Base-by-base conservation (phyloP, 2,113 vertebrate genomes). In the Siniperca chuatsi region DNA sequence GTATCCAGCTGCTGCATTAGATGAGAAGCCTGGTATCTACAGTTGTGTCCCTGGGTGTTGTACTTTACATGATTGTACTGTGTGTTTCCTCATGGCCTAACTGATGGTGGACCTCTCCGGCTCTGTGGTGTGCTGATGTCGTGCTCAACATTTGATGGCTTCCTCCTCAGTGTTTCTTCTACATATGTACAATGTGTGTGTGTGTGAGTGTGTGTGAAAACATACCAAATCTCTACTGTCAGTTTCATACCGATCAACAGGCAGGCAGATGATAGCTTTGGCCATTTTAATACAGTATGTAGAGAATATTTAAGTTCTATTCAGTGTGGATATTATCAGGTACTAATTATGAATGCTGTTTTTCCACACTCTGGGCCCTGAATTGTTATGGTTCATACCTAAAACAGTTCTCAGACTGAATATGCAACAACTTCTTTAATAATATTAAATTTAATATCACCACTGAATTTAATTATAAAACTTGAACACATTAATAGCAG, bases 41-140 rank as follows among this genome's bases (percentile, higher is more conserved):
- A 97, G 97, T 96, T 97, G 97, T 96, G 85, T 96, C 94, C 95
- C 94, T 96, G 94, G 93, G 93, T 96, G 97, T 96, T 95, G 94
- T 93, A 77, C 35, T 50, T 81, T 95, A 91, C 93, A 69, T 89
- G 42, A 88, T 52, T 71, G 71, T 84, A 94, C 93, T 93, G 85
- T 87, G 88, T 94, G 86, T 93, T 91, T 52, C 92, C 93, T 92
- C 95, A 92, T 96, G 95, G 96, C 87, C 81, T 71, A 11, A 54
- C 68, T 82, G 78, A 95, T 92, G 79, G 79, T 90, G 95, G 95
- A 95, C 95, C 95, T 96, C 95, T 95, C 94, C 79, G 64, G 85
- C 94, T 96, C 95, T 96, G 95, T 97, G 96, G 92, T 95, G 94
- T 96, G 95, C 95, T 95, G 92, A 93, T 89, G 84, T 93, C 80